Base-by-base conservation (phyloP, 2,113 vertebrate species). In the Clarias batrachus region DNA sequence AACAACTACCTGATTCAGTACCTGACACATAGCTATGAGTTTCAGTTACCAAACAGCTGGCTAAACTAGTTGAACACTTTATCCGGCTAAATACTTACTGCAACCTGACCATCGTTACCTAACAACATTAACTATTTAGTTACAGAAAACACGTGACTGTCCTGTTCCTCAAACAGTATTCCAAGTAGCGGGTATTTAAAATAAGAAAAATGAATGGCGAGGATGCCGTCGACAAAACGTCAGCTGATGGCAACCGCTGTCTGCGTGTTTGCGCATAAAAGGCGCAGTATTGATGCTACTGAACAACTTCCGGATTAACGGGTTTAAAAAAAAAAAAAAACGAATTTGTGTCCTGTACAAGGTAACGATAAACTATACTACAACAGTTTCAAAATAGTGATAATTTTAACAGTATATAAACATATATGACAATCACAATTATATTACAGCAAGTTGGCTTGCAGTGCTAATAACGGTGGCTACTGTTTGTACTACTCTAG, bases 241-340 rank as follows among this genome's bases (percentile, higher is more conserved):
- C 30, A 41, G 11, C 57, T 62, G 1, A 13, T 30, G 54, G 54
- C 63, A 27, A 66, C 81, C 60, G 48, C 52, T 59, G 56, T 7
- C n/a, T 11, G 17, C 52, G 0, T 65, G 23, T 73, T 81, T 89
- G 84, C 81, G 89, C 80, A 89, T 27, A 81, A 63, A 27, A 30
- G 54, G 77, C 89, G 89, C 87, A 77, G 66, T 7, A 33, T 16
- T 60, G 82, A 82, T 33, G 81, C 70, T 0, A 25, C 52, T 9
- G 14, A 59, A 37, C 54, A 7, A 80, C 81, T 85, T 85, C 84
- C 84, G 77, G 68, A 48, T 82, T 79, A 57, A 57, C 73, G 77
- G 63, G 3, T 68, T 33, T 33, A 33, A 65, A 66, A 65, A 30
- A 66, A 27, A 60, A 1, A 60, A 62, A 48, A 8, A 9, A 81